Conservation (phyloP, 2,888 invertebrate species). For the Cheilosia vernalis region DNA sequence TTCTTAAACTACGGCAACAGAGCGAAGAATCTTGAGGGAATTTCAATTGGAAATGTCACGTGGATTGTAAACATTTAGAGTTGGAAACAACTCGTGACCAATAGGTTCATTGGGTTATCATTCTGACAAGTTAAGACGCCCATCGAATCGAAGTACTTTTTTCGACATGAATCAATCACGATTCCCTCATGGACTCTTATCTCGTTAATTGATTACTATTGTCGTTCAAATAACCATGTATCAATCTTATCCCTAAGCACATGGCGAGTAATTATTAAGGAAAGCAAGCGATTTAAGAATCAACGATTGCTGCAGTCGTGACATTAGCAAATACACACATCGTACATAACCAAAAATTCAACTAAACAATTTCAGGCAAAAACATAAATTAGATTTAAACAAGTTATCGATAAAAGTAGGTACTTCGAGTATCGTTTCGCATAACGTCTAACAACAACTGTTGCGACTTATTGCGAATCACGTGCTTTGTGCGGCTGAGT, state of each 20-base stretch:
- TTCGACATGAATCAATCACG: conserved; percentile 6
- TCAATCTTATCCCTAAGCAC: too few relatives aligned
- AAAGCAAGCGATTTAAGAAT: neutral
- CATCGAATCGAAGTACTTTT: neutral
- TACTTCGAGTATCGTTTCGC: neutral
- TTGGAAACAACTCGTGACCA: too few relatives aligned
- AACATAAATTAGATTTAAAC: neutral
- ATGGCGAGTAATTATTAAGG: neutral
- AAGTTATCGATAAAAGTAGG: neutral
- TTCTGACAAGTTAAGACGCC: neutral
- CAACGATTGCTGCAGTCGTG: neutral
- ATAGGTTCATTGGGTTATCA: too few relatives aligned
- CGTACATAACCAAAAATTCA: neutral
- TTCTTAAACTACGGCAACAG: too few relatives aligned
- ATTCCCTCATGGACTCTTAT: neutral
- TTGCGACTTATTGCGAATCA: neutral
- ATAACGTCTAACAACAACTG: neutral
- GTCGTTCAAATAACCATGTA: neutral
- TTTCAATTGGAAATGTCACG: too few relatives aligned
- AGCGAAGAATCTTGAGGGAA: too few relatives aligned
- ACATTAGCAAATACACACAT: neutral
- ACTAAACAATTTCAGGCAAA: neutral
- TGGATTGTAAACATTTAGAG: too few relatives aligned
- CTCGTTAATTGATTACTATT: neutral
- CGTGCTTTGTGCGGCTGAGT: neutral